Evolutionary conservation across 2,113 vertebrate species (phyloP).

Genomic region (Ceratotherium simum): DNA sequence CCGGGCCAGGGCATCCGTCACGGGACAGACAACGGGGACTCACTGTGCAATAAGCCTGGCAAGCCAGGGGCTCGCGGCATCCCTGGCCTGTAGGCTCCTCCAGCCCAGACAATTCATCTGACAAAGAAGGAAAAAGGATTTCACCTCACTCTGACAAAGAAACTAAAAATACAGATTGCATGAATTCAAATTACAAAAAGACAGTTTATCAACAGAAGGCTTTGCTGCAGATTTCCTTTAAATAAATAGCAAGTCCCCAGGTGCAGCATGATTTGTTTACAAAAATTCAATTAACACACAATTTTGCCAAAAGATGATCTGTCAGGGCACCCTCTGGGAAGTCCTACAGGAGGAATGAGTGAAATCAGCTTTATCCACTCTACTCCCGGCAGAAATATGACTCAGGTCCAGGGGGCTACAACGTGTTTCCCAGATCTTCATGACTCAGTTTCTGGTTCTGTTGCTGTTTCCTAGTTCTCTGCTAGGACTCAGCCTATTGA

Average conservation of each 20-base stretch:
- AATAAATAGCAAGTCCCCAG: not conserved
- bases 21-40: not conserved
- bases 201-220: not conserved
- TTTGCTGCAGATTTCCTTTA: not conserved
- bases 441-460: not conserved
- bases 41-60: not conserved
- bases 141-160: not conserved
- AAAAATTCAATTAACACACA: not conserved
- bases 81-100: not conserved
- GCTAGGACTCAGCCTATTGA: not conserved
- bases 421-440: not conserved
- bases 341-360: not conserved
- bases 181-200: not conserved
- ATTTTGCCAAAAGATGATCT: not conserved
- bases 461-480: not conserved
- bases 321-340: not conserved
- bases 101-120: not conserved
- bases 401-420: not conserved
- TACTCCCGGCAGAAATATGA: not conserved
- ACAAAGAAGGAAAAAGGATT: not conserved
- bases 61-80: not conserved
- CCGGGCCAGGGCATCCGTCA: not conserved
- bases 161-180: not conserved
- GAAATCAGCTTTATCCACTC: not conserved
- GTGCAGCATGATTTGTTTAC: not conserved